These are phyloP conservation scores for Lathronympha strigana DNA, from an alignment of 2,888 invertebrate species.

Conservation along the genomic window DNA sequence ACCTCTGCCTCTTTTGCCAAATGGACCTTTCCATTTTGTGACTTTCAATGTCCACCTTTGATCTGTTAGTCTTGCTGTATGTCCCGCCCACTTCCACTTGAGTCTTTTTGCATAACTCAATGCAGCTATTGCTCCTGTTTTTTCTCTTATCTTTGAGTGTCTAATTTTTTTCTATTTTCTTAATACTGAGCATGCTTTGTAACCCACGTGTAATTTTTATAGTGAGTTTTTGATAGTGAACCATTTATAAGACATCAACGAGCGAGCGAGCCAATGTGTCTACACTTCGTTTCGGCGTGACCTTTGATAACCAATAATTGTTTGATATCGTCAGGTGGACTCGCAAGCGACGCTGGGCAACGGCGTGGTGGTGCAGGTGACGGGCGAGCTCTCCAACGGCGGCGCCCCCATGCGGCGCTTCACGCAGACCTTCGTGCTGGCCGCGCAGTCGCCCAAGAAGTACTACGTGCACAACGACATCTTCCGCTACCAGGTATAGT, in stretches of 20 bases:
- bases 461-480: slow-evolving; percentile 99
- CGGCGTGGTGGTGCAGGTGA: slow-evolving; percentile 98
- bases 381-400: slow-evolving; percentile 98
- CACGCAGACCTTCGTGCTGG: slow-evolving; percentile 98
- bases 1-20: background rate
- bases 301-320: no score
- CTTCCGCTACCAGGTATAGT: slow-evolving; percentile 98
- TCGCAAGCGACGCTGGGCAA: slow-evolving; percentile 96
- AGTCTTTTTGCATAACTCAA: background rate
- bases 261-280: no score
- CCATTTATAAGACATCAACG: no score
- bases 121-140: background rate
- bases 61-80: background rate
- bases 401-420: slow-evolving; percentile 98
- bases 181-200: background rate
- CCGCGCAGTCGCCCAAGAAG: slow-evolving; percentile 97
- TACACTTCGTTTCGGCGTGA: no score
- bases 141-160: background rate
- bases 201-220: no score
- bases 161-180: background rate
- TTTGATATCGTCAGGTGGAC: slow-evolving; percentile 87
- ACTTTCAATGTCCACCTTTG: background rate
- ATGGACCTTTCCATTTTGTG: background rate
- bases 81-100: background rate
- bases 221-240: no score